A percentile compares a stretch with the other conserved stretches of the same genome.
These are phyloP conservation scores for Litoditis marina DNA, from an alignment of 2,888 invertebrate genomes.

Conservation along the genomic window DNA sequence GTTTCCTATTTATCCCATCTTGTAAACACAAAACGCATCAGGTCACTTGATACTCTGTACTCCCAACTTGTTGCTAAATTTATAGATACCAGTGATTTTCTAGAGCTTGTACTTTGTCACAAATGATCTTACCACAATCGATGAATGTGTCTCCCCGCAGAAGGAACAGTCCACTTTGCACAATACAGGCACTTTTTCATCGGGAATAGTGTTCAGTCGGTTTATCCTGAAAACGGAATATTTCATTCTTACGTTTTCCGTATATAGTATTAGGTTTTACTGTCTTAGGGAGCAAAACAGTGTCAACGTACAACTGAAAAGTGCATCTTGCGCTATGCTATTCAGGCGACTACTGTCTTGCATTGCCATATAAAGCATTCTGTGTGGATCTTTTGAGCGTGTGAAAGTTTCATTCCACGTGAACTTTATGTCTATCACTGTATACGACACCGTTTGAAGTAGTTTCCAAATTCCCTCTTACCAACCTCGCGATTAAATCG, in stretches of 20 bases:
- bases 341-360: too few species aligned
- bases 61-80: too few species aligned
- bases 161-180: conserved; percentile 25
- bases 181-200: conserved; percentile 8
- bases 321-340: too few species aligned
- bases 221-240: conserved; percentile 8
- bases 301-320: too few species aligned
- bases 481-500: conserved; percentile 12
- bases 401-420: not conserved
- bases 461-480: not conserved
- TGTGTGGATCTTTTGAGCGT: too few species aligned
- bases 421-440: not conserved
- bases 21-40: not conserved
- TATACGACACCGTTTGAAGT: not conserved
- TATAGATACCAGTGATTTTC: too few species aligned
- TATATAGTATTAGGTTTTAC: too few species aligned
- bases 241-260: too few species aligned
- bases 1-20: too few species aligned
- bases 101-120: too few species aligned
- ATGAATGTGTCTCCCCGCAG: conserved; percentile 31
- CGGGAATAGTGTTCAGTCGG: conserved; percentile 1
- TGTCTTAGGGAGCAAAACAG: not conserved
- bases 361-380: too few species aligned
- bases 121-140: conserved; percentile 17
- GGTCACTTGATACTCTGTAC: too few species aligned